These are phyloP conservation scores for Neria commutata DNA, from an alignment of 2,888 invertebrate species.

Conservation along the genomic window DNA sequence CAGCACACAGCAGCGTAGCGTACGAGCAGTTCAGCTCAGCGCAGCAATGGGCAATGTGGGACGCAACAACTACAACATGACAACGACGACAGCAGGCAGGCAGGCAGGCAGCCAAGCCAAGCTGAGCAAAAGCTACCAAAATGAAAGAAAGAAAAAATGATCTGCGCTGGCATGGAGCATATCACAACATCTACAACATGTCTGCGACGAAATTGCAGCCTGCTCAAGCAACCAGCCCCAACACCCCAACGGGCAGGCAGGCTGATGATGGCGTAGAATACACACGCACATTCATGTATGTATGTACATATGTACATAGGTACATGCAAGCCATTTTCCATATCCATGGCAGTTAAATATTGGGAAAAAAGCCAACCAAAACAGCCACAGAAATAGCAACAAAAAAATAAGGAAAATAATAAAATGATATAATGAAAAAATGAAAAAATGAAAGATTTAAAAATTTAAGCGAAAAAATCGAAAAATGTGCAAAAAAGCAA, in stretches of 20 bases:
- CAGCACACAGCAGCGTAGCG: too few species aligned
- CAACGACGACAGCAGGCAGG: background rate
- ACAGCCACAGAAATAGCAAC: background rate
- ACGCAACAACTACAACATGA: slow-evolving; percentile 2
- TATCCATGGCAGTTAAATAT: background rate
- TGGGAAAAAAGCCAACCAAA: too few species aligned
- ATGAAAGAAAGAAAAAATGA: background rate
- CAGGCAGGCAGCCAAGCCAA: background rate
- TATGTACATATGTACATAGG: background rate
- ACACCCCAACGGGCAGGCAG: background rate
- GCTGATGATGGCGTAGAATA: background rate
- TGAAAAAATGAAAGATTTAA: background rate
- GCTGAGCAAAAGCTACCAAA: background rate
- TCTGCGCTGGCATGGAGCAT: too few species aligned
- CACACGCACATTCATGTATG: background rate
- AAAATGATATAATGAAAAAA: slow-evolving; percentile 2
- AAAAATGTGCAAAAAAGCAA: slow-evolving; percentile 5
- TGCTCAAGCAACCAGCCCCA: background rate
- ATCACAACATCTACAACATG: slow-evolving; percentile 2
- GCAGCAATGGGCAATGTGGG: background rate
- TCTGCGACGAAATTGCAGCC: slow-evolving; percentile 3
- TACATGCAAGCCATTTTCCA: background rate
- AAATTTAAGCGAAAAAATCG: background rate
- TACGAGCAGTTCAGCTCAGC: background rate
- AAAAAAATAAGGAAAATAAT: background rate